phyloP scores from a whole-genome alignment of 2,797 vertebrate genomes.

The Microchirus variegatus region DNA sequence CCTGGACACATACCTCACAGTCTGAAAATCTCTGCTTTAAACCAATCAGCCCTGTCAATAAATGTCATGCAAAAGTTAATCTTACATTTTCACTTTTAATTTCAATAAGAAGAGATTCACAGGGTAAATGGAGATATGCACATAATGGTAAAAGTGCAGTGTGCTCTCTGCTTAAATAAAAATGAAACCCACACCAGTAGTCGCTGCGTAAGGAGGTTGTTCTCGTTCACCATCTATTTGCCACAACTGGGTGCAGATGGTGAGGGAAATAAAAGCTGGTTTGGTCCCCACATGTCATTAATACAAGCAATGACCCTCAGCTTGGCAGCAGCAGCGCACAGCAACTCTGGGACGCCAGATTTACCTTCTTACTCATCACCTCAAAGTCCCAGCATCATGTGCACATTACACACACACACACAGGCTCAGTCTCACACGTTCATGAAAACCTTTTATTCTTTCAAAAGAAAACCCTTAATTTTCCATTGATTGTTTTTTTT shows the following conservation, averaged over 20 bases:
- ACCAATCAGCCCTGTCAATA: background rate
- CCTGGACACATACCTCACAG: background rate
- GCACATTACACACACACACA: constrained; percentile 1
- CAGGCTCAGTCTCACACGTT: no score
- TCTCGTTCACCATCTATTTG: constrained; percentile 40
- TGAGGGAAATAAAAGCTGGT: constrained; percentile 60
- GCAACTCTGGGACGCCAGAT: constrained; percentile 39
- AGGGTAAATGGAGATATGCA: constrained; percentile 23
- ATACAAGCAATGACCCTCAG: constrained; percentile 62
- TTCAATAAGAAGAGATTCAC: background rate
- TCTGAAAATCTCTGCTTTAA: background rate
- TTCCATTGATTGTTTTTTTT: no score
- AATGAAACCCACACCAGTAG: background rate
- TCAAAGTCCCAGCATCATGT: constrained; percentile 18
- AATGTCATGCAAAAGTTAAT: background rate
- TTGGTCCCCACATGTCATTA: constrained; percentile 68
- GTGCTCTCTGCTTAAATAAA: constrained; percentile 19
- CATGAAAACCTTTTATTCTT: no score
- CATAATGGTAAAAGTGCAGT: constrained; percentile 28
- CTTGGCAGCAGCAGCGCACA: constrained; percentile 40
- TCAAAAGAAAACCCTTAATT: no score
- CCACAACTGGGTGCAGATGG: constrained; percentile 60
- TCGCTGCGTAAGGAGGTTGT: constrained; percentile 15
- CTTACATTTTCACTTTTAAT: background rate
- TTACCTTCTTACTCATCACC: constrained; percentile 49